phyloP scores from a whole-genome alignment of 1,140 invertebrate species.

The Orchesella cincta region DNA sequence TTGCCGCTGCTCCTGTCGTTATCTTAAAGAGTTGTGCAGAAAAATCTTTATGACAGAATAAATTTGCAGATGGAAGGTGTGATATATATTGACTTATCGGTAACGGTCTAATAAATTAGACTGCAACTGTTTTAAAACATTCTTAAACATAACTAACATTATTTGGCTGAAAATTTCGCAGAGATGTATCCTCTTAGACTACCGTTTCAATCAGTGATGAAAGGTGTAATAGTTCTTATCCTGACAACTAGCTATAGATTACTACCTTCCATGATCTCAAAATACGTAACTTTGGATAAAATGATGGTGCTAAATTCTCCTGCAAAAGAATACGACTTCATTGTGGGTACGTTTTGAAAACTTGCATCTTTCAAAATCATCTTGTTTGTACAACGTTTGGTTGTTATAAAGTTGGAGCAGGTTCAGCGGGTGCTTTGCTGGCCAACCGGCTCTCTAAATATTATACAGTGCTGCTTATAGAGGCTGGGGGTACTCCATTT shows the following conservation, averaged over 20 bases:
- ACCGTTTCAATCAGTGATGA: not conserved
- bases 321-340: not conserved
- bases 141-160: no score
- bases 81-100: no score
- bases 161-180: no score
- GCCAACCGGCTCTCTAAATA: constrained; percentile 62
- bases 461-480: constrained; percentile 77
- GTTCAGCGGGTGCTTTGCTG: constrained; percentile 69
- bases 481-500: constrained; percentile 71
- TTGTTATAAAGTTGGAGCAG: constrained; percentile 58
- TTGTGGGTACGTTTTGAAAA: not conserved
- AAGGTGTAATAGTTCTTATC: not conserved
- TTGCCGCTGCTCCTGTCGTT: no score
- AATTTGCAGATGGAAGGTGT: no score
- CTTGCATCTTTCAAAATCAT: not conserved
- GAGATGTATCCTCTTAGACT: no score
- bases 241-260: not conserved
- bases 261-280: not conserved
- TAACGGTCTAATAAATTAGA: no score
- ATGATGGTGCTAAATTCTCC: not conserved
- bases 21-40: no score
- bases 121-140: no score
- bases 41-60: no score
- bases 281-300: not conserved
- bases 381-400: not conserved